Evolutionary conservation across 2,797 vertebrate genomes (phyloP), one percentile per base, ranked within the genome.

Genomic region (Prionace glauca): DNA sequence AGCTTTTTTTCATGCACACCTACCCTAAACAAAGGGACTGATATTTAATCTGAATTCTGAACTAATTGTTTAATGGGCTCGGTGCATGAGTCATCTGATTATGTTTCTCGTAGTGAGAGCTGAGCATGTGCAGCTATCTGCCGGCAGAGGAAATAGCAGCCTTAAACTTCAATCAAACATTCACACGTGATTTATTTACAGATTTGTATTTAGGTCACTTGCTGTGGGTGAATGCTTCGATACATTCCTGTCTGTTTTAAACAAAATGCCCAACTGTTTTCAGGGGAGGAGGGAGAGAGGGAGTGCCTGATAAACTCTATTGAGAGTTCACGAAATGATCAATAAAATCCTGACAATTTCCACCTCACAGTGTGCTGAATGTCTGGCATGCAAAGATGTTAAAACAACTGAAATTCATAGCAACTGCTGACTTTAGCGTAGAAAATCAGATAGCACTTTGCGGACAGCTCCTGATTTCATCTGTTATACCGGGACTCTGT

Each of bases 381-480:
- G 92, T 94, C 92, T 94, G 36, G 41, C 93, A 74, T 94, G 18
- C 93, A 72, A 74, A 94, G 45, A 41, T 94, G 69, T 74, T 72
- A 56, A 94, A 32, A 41, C 41, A 29, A 74, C 69, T 74, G 93
- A 56, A 94, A 94, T 71, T 74, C 93, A 50, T 72, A 94, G 74
- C 69, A 94, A 74, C n/a, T 94, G 92, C 67, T 94, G 0, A 32
- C 90, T 62, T 94, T 69, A 45, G 92, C 67, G 45, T 36, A 29
- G 92, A 50, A 50, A 50, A 94, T 26, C 5, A 45, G 93, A 94
- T 45, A 72, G 41, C 93, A 94, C 74, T 74, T 74, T 94, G 93
- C 56, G 69, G 93, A 74, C 93, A 94, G 93, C 36, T 94, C 92
- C 41, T 94, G 92, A 18, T 72, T 94, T 94, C 41, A 74, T 94